Evolutionary conservation across 1,140 invertebrate genomes (phyloP).

Genomic region (Limonius californicus): DNA sequence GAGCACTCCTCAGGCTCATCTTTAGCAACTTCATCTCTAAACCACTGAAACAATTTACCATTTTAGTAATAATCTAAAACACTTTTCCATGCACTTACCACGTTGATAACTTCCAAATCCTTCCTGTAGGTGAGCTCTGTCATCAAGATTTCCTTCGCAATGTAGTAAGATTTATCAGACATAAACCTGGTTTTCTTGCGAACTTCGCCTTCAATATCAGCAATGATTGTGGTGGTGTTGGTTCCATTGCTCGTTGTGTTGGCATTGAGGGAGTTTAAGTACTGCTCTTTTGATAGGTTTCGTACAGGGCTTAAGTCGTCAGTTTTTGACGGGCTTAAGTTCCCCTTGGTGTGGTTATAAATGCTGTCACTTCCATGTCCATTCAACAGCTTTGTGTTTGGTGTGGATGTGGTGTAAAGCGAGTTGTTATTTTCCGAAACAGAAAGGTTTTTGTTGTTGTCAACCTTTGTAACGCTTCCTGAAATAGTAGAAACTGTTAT

Average conservation of each 20-base stretch:
- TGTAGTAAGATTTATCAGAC: conserved; percentile 82
- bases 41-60: conserved; percentile 56
- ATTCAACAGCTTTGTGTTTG: conserved; percentile 33
- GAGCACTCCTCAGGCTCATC: conserved; percentile 55
- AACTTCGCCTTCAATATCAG: conserved; percentile 44
- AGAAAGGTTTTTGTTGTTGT: not conserved
- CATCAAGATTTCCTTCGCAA: conserved; percentile 92
- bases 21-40: conserved; percentile 59
- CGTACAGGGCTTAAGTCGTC: conserved; percentile 31
- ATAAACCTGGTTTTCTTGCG: conserved; percentile 36
- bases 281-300: conserved; percentile 37
- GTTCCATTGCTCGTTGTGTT: conserved; percentile 25
- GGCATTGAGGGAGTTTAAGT: conserved; percentile 42
- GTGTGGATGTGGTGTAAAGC: conserved; percentile 37
- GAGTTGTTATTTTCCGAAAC: conserved; percentile 33
- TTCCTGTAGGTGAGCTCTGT: conserved; percentile 94
- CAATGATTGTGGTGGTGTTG: conserved; percentile 26
- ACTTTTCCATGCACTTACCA: conserved; percentile 56
- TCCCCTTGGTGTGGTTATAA: conserved; percentile 26
- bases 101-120: conserved; percentile 87
- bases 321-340: conserved; percentile 25
- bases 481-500: not conserved
- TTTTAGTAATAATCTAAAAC: not conserved
- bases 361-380: conserved; percentile 33
- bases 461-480: not conserved